Evolutionary conservation across 64 coral and sea anemone genomes (phyloP), one percentile per base, ranked within the genome.

Genomic region (Actinia equina): DNA sequence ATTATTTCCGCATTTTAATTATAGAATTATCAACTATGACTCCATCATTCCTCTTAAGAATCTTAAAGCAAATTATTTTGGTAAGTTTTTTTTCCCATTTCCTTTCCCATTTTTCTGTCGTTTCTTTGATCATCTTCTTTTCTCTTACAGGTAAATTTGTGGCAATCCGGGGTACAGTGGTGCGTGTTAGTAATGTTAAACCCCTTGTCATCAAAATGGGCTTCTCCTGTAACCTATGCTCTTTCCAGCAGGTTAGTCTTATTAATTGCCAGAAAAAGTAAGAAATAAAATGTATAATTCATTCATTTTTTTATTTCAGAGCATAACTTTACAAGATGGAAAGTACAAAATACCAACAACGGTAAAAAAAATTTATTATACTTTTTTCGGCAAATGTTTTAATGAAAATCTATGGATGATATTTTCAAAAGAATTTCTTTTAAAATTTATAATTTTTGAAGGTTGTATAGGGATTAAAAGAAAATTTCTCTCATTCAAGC

Each of bases 151-250:
- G 97, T 16, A 99, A 99, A 77, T 95, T 99, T 83, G 93, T 99
- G 11, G 90, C 97, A 70, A 90, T 99, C 16, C 97, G 90, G 84
- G 97, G 97, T 25, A 95, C 93, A 30, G 97, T 95, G 52, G 88
- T 99, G 14, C 83, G 97, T 82, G 93, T 99, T 13, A 99, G 97
- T 77, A 99, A 94, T 57, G 86, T 99, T 2, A 99, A 99, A 88
- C 97, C 97, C 2, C 30, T 99, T 51, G 97, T 99, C 14, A 93
- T 88, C 3, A 92, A 93, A 57, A 99, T 99, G 97, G 97, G 93
- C 9, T 99, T 99, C 69, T 42, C 88, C 27, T 99, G 97, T 54
- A 99, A 99, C 52, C 71, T 90, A 4, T 99, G 97, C 88, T 37
- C 89, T 80, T 85, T 95, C 18, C 71, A 82, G 46, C 97, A 99